Percentiles rank a stretch among this genome's conserved stretches.
Conservation (phyloP, 1,140 invertebrate genomes). For the honey bee (Apis mellifera) region DNA sequence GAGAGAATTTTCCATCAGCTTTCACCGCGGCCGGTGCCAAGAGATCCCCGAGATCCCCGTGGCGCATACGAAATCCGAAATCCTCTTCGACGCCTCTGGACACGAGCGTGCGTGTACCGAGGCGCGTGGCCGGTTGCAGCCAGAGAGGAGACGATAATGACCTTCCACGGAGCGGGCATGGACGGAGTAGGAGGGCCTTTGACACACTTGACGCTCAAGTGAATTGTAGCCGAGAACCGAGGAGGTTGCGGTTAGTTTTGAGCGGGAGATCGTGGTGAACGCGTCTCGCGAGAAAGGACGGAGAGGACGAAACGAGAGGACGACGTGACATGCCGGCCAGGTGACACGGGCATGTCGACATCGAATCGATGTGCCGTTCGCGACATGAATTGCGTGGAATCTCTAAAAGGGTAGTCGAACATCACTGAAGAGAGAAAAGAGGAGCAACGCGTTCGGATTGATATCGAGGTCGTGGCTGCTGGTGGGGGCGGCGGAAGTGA, state of each 20-base stretch:
- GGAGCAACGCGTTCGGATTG: not conserved
- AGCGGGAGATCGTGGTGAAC: conserved; percentile 75
- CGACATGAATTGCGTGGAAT: not conserved
- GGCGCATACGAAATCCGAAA: conserved; percentile 23
- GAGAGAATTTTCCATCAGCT: conserved; percentile 12
- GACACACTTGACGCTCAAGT: conserved; percentile 79
- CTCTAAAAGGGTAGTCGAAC: no score
- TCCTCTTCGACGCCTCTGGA: not conserved
- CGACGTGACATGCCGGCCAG: conserved; percentile 16
- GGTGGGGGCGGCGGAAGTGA: conserved; percentile 35
- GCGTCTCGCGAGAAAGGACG: conserved; percentile 61
- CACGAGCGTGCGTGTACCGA: conserved; percentile 8
- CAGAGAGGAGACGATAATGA: conserved; percentile 77
- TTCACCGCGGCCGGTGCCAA: conserved; percentile 20
- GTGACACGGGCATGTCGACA: conserved; percentile 8
- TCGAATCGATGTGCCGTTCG: conserved; percentile 1
- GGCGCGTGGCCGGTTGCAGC: conserved; percentile 45
- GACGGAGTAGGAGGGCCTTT: conserved; percentile 80
- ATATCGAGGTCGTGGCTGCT: conserved; percentile 10
- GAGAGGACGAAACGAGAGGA: conserved; percentile 3
- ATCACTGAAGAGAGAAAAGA: not conserved
- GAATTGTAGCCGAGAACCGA: conserved; percentile 74
- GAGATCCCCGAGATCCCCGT: not conserved
- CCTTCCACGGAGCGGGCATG: conserved; percentile 74
- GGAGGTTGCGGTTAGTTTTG: conserved; percentile 77